These are phyloP conservation scores for Drosophila sulfurigaster DNA, from an alignment of 1,140 invertebrate species.

Conservation along the genomic window DNA sequence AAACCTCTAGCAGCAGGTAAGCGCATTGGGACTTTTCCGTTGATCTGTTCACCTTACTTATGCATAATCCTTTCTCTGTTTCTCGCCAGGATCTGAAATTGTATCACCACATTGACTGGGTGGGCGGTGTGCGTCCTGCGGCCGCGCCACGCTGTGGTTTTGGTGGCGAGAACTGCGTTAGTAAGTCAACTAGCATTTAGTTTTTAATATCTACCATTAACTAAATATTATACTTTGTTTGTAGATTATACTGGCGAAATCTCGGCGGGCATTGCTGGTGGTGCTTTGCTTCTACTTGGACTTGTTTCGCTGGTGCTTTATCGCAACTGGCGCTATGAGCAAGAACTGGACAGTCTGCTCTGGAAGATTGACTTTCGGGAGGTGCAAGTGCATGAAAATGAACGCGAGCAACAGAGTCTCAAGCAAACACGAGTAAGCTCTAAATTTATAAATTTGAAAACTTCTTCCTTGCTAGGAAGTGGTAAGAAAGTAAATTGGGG, in stretches of 20 bases:
- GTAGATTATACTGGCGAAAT: conserved; percentile 93
- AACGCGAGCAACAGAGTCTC: conserved; percentile 81
- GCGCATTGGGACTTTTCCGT: conserved; percentile 36
- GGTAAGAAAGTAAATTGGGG: no score
- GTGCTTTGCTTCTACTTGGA: conserved; percentile 89
- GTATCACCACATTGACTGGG: conserved; percentile 91
- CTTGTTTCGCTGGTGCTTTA: conserved; percentile 90
- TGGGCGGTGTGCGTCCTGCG: conserved; percentile 91
- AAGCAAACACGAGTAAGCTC: conserved; percentile 85
- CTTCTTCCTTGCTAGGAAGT: no score
- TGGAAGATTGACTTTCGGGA: conserved; percentile 98
- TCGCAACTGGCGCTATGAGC: conserved; percentile 97
- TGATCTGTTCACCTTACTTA: background rate
- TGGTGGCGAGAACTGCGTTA: conserved; percentile 94
- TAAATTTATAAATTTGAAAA: no score
- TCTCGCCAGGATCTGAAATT: conserved; percentile 88
- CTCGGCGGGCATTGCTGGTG: conserved; percentile 91
- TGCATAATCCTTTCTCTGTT: conserved; percentile 13
- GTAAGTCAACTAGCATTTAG: conserved; percentile 86
- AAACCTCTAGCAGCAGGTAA: conserved; percentile 62
- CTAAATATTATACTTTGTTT: no score
- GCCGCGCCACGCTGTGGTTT: conserved; percentile 98
- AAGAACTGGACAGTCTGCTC: conserved; percentile 95
- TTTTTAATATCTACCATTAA: no score
- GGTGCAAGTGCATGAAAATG: conserved; percentile 89